Conservation (phyloP, 2,113 vertebrate genomes). For the Cryptotis parvus region DNA sequence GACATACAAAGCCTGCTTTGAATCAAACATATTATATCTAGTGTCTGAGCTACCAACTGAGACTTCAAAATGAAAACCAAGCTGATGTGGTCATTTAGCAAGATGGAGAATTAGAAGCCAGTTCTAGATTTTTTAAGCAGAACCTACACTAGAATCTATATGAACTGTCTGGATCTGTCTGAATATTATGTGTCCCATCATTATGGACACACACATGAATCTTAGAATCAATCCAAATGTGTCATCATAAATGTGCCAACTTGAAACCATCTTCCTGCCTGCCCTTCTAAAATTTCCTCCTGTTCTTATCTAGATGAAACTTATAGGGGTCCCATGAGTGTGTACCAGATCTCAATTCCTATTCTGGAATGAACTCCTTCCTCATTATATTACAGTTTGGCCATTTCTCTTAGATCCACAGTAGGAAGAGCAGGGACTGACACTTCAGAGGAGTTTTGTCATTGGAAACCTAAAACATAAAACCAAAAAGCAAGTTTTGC, state of each 20-base stretch:
- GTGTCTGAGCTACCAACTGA: too few species aligned
- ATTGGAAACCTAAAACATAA: neutral
- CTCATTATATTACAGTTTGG: rapidly evolving
- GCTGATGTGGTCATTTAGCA: too few species aligned
- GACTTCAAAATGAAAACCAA: too few species aligned
- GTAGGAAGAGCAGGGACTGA: neutral
- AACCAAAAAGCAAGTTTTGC: neutral
- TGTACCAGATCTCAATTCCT: neutral
- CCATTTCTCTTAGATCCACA: neutral
- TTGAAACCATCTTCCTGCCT: neutral
- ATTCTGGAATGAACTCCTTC: neutral
- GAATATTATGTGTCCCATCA: neutral
- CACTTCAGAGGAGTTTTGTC: neutral
- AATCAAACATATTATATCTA: too few species aligned
- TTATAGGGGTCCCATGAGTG: too few species aligned
- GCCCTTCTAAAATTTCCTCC: too few species aligned
- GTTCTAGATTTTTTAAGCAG: too few species aligned
- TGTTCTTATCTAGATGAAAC: neutral
- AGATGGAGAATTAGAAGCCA: too few species aligned
- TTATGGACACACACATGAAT: neutral
- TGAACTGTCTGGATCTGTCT: too few species aligned
- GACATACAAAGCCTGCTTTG: too few species aligned
- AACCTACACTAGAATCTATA: too few species aligned
- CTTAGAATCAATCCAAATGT: neutral
- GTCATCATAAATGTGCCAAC: neutral